phyloP scores from a whole-genome alignment of 2,888 invertebrate species.

The Salpingus planirostris region DNA sequence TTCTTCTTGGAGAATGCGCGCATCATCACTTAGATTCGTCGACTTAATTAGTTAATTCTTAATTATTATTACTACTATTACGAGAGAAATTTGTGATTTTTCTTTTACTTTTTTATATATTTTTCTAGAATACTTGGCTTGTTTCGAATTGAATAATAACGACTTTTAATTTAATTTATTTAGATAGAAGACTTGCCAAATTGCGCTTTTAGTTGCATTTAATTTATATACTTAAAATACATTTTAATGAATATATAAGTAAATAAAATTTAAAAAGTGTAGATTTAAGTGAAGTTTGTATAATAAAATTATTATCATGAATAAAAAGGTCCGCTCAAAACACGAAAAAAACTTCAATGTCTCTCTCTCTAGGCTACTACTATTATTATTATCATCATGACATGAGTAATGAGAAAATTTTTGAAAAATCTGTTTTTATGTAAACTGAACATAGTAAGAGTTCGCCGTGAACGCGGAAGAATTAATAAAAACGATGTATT shows the following conservation, averaged over 20 bases:
- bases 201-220: slow-evolving; percentile 13
- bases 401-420: no score
- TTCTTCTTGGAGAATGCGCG: slow-evolving; percentile 12
- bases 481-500: slow-evolving; percentile 27
- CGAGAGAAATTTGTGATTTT: slow-evolving; percentile 22
- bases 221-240: no score
- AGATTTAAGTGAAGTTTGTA: no score
- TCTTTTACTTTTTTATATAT: slow-evolving; percentile 29
- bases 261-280: no score
- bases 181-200: slow-evolving; percentile 2
- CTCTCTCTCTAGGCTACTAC: slow-evolving; percentile 23
- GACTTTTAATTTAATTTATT: slow-evolving; percentile 15
- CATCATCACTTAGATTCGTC: slow-evolving; percentile 25
- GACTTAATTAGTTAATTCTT: slow-evolving; percentile 20
- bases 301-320: no score
- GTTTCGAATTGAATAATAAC: no score
- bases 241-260: no score
- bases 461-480: neutral
- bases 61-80: slow-evolving; percentile 1
- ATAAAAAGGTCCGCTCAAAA: slow-evolving; percentile 34
- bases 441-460: slow-evolving; percentile 35
- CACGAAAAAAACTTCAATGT: no score
- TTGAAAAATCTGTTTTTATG: slow-evolving; percentile 29
- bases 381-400: no score
- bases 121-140: no score